Evolutionary conservation across 1,140 invertebrate species (phyloP).

Genomic region (Idris sp.): DNA sequence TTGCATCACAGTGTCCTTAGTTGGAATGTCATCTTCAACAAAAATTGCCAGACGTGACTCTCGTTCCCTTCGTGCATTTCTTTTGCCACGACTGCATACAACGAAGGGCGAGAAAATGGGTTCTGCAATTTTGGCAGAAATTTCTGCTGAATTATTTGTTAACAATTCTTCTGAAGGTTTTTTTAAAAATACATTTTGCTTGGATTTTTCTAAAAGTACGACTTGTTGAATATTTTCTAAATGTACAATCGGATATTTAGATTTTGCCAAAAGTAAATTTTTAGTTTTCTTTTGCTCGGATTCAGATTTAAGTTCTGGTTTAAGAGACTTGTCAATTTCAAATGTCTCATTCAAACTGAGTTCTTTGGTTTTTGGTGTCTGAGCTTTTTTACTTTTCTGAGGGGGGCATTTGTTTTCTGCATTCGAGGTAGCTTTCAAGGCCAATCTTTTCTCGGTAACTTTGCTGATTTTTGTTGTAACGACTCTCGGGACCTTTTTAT

Average conservation of each 20-base stretch:
- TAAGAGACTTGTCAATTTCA: conserved; percentile 3
- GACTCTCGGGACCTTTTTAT: background rate
- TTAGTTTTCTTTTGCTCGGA: background rate
- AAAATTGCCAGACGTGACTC: conserved; percentile 65
- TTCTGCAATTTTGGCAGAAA: conserved; percentile 2
- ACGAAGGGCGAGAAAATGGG: conserved; percentile 69
- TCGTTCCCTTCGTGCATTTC: conserved; percentile 73
- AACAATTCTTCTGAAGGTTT: background rate
- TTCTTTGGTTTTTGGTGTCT: background rate
- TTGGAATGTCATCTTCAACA: conserved; percentile 63
- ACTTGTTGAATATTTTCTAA: too few species aligned
- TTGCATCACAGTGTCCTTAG: conserved; percentile 70
- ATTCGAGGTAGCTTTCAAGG: conserved; percentile 12
- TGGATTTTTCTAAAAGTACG: too few species aligned
- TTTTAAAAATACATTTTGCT: conserved; percentile 5
- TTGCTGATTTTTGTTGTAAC: conserved; percentile 25
- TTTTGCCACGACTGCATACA: conserved; percentile 74
- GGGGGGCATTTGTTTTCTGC: conserved; percentile 8
- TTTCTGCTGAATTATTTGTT: conserved; percentile 4
- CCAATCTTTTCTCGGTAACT: conserved; percentile 42
- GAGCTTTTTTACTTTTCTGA: background rate
- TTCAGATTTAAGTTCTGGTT: background rate
- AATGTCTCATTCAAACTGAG: conserved; percentile 21
- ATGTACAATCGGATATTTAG: too few species aligned
- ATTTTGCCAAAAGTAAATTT: background rate